Conservation (phyloP, 2,113 vertebrate species). For the Arvicanthis niloticus region DNA sequence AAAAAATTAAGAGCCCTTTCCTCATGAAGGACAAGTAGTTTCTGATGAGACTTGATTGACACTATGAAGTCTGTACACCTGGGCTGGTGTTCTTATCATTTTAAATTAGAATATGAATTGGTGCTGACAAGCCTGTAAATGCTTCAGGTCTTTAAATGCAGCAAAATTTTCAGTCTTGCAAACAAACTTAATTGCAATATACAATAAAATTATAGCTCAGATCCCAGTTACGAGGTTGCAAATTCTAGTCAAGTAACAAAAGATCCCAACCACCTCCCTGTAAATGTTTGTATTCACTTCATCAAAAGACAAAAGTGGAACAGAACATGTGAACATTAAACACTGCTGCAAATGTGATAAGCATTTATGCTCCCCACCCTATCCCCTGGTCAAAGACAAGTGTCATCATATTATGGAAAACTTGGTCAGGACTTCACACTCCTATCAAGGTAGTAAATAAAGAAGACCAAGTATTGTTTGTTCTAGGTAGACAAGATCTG, state of each 20-base stretch:
- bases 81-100: background rate
- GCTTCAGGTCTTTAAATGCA: constrained; percentile 8
- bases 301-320: background rate
- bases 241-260: background rate
- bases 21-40: background rate
- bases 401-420: background rate
- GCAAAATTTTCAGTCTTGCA: background rate
- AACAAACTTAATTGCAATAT: constrained; percentile 1
- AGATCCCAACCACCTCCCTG: background rate
- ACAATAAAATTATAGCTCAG: constrained; percentile 22
- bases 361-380: background rate
- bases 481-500: background rate
- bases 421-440: no score
- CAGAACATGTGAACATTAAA: background rate
- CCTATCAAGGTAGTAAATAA: background rate
- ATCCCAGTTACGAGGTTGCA: background rate
- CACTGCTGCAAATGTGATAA: background rate
- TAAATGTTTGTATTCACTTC: background rate
- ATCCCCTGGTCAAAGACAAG: background rate
- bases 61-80: background rate
- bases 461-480: background rate
- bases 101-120: constrained; percentile 7
- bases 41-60: constrained; percentile 35
- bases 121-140: constrained; percentile 16
- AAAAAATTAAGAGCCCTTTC: background rate